phyloP scores from a whole-genome alignment of 2,888 invertebrate genomes.

The Plebejus argus region DNA sequence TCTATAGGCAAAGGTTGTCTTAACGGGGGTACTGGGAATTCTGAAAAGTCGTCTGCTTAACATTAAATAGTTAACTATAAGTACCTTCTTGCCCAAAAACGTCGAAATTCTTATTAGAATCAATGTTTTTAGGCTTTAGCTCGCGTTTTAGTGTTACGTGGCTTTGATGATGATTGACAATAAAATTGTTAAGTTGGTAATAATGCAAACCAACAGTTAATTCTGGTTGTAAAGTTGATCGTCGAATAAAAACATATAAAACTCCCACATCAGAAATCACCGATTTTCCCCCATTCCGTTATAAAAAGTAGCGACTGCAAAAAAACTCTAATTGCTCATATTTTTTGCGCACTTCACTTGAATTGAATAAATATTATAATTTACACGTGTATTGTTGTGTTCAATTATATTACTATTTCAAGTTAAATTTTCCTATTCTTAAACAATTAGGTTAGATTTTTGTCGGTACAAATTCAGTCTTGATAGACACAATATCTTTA shows the following conservation, averaged over 20 bases:
- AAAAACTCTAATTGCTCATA: conserved; percentile 1
- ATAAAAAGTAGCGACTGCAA: conserved; percentile 18
- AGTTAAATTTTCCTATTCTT: not conserved
- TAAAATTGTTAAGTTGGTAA: not conserved
- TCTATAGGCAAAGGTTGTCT: no score
- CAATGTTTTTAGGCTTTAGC: not conserved
- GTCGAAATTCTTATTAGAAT: no score
- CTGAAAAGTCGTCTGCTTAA: no score
- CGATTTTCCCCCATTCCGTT: conserved; percentile 30
- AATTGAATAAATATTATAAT: not conserved
- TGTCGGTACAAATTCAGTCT: not conserved
- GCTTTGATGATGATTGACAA: not conserved
- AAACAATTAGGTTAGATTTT: no score
- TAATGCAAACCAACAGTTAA: not conserved
- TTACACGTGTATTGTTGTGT: not conserved
- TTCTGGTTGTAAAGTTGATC: conserved; percentile 14
- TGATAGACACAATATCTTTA: not conserved
- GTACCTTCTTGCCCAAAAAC: not conserved
- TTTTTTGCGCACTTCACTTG: not conserved
- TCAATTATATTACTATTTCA: not conserved
- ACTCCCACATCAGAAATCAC: conserved; percentile 31
- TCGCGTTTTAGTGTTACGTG: not conserved
- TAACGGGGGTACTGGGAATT: no score
- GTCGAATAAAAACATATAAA: conserved; percentile 13
- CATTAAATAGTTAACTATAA: no score